Percentiles rank a stretch among this genome's conserved stretches.
phyloP scores from a whole-genome alignment of 1,140 invertebrate genomes.

The Meteorus sp. region DNA sequence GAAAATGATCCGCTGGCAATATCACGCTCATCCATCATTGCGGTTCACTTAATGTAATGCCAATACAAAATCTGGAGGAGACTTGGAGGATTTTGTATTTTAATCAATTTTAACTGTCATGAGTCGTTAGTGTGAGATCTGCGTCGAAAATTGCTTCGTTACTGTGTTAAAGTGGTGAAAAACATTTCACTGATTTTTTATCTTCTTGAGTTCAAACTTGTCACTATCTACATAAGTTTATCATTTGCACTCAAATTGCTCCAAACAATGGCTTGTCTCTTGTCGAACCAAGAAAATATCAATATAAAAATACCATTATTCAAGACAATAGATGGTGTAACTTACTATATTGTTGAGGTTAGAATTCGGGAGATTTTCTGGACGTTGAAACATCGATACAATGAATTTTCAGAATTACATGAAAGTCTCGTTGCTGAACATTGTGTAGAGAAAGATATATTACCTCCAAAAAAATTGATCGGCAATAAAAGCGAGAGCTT shows the following conservation, averaged over 20 bases:
- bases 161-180: too few relatives aligned
- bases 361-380: constrained; percentile 73
- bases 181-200: too few relatives aligned
- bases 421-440: constrained; percentile 77
- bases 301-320: constrained; percentile 63
- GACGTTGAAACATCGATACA: constrained; percentile 83
- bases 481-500: constrained; percentile 80
- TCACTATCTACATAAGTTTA: too few relatives aligned
- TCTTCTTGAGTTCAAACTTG: too few relatives aligned
- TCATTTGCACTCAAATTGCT: neutral
- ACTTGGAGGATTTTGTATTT: too few relatives aligned
- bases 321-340: constrained; percentile 62
- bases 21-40: too few relatives aligned
- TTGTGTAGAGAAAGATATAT: constrained; percentile 77
- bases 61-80: too few relatives aligned
- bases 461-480: constrained; percentile 90
- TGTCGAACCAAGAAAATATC: constrained; percentile 63
- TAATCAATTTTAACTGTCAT: too few relatives aligned
- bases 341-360: constrained; percentile 71
- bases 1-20: too few relatives aligned
- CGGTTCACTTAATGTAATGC: too few relatives aligned
- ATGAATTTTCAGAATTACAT: constrained; percentile 86
- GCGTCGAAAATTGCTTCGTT: too few relatives aligned
- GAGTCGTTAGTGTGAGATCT: too few relatives aligned
- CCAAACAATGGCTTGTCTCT: constrained; percentile 66